Evolutionary conservation across 2,113 vertebrate genomes (phyloP).

Genomic region (Hepsetus odoe): DNA sequence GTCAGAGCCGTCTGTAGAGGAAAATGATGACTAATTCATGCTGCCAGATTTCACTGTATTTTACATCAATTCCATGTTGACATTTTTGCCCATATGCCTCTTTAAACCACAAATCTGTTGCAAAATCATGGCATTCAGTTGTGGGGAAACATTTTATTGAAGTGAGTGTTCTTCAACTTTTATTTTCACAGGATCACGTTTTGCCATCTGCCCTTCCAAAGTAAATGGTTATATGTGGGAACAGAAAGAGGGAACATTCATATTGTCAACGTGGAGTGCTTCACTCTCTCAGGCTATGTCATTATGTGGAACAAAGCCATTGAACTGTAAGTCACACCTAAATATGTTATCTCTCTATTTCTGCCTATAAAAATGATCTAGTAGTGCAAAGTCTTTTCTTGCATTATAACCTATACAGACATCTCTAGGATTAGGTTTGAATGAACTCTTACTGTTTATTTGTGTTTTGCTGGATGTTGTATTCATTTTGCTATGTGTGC

Average conservation of each 20-base stretch:
- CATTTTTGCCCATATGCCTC: slow-evolving; percentile 40
- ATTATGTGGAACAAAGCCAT: slow-evolving; percentile 99
- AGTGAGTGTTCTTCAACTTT: slow-evolving; percentile 50
- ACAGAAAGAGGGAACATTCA: slow-evolving; percentile 97
- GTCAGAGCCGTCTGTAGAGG: slow-evolving; percentile 17
- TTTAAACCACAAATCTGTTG: slow-evolving; percentile 50
- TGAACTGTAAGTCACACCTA: slow-evolving; percentile 98
- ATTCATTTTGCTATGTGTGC: not conserved
- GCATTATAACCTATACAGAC: not conserved
- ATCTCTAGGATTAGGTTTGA: not conserved
- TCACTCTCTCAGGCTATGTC: slow-evolving; percentile 99
- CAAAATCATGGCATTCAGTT: not conserved
- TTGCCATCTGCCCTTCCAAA: slow-evolving; percentile 99
- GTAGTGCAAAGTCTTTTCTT: not conserved
- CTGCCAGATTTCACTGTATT: slow-evolving; percentile 18
- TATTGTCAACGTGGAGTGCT: slow-evolving; percentile 98
- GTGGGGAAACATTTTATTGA: slow-evolving; percentile 44
- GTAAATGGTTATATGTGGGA: slow-evolving; percentile 98
- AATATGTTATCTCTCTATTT: no score
- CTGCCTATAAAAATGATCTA: no score
- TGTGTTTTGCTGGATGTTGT: not conserved
- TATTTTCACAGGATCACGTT: slow-evolving; percentile 90
- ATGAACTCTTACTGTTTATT: not conserved
- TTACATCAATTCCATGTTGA: slow-evolving; percentile 20
- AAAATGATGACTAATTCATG: slow-evolving; percentile 25